Conservation (phyloP, 2,888 invertebrate genomes). For the Cotesia congregata region DNA sequence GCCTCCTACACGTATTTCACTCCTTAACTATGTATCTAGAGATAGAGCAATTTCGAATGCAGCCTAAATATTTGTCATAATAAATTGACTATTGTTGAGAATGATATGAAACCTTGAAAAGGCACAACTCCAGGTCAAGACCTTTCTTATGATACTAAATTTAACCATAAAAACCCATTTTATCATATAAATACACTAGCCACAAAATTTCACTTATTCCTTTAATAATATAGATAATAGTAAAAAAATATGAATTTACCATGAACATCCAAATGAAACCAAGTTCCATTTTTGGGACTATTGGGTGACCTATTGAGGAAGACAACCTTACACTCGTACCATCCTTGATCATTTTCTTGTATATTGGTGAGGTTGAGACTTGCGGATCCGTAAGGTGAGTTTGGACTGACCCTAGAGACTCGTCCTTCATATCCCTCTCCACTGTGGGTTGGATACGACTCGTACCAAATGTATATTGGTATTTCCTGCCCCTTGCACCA, state of each 20-base stretch:
- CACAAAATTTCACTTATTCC: no score
- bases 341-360: slow-evolving; percentile 93
- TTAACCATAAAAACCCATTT: no score
- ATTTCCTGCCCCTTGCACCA: slow-evolving; percentile 89
- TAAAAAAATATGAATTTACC: slow-evolving; percentile 69
- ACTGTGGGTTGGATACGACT: slow-evolving; percentile 96
- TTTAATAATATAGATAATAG: no score
- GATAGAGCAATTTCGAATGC: no score
- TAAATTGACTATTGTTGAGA: no score
- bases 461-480: slow-evolving; percentile 98
- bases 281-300: slow-evolving; percentile 94
- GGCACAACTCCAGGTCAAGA: no score
- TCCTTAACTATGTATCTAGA: no score
- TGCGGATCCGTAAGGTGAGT: slow-evolving; percentile 90
- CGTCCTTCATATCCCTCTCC: slow-evolving; percentile 94
- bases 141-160: no score
- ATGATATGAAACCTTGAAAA: no score
- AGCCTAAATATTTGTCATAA: no score
- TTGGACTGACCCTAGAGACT: slow-evolving; percentile 89
- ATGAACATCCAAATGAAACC: slow-evolving; percentile 98
- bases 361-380: slow-evolving; percentile 97
- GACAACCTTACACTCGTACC: slow-evolving; percentile 96
- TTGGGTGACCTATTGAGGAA: slow-evolving; percentile 95
- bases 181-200: no score
- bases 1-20: no score